A percentile compares a stretch with the other conserved stretches of the same genome.
phyloP scores from a whole-genome alignment of 2,888 invertebrate genomes.

The Parelbella ahira region DNA sequence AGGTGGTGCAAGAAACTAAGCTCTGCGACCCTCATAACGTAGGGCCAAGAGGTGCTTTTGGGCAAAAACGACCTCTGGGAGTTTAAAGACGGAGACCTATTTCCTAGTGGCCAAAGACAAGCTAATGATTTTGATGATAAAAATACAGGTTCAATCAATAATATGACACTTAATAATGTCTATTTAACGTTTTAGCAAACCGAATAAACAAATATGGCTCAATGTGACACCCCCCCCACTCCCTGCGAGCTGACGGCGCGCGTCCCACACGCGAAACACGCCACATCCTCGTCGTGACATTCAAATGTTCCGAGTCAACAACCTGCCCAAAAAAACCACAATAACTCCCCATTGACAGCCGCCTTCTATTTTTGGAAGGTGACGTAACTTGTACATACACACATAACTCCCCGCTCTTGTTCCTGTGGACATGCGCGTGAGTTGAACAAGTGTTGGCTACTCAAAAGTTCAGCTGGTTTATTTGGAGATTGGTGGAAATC shows the following conservation, averaged over 20 bases:
- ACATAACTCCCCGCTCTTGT: too few species aligned
- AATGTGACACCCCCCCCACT: constrained; percentile 3
- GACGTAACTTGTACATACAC: constrained; percentile 56
- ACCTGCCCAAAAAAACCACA: constrained; percentile 68
- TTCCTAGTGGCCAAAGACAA: too few species aligned
- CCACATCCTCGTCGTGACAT: constrained; percentile 73
- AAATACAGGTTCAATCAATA: too few species aligned
- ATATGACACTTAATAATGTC: too few species aligned
- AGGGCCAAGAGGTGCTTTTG: too few species aligned
- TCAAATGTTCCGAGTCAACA: constrained; percentile 68
- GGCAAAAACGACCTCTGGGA: too few species aligned
- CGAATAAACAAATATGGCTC: background rate
- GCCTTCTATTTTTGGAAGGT: constrained; percentile 63
- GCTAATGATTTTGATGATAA: too few species aligned
- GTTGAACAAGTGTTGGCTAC: constrained; percentile 6
- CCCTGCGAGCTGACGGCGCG: constrained; percentile 3
- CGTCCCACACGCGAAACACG: constrained; percentile 25
- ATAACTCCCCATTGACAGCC: constrained; percentile 65
- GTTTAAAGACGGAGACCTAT: too few species aligned
- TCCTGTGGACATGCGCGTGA: constrained; percentile 5
- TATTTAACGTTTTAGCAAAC: too few species aligned
- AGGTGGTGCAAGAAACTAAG: too few species aligned
- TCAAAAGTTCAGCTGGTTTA: constrained; percentile 5
- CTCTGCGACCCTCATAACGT: too few species aligned
- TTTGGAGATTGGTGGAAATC: constrained; percentile 1